These are phyloP conservation scores for Notothenia coriiceps DNA, from an alignment of 2,113 vertebrate genomes.

Conservation along the genomic window DNA sequence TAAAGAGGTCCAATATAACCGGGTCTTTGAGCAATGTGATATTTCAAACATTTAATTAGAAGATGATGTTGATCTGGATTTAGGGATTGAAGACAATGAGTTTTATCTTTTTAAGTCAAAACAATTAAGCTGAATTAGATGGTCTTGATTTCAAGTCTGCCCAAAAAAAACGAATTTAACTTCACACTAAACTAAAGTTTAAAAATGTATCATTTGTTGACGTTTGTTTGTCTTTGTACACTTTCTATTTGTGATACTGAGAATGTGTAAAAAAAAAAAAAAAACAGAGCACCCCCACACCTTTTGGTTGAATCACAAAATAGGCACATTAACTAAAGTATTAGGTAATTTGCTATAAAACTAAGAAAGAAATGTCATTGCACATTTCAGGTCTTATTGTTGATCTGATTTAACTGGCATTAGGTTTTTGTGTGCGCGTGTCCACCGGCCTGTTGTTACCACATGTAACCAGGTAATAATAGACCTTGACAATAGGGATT, in stretches of 20 bases:
- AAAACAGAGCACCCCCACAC: neutral
- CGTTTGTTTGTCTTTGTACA: neutral
- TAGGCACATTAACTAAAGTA: neutral
- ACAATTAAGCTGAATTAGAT: conserved; percentile 16
- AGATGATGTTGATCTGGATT: conserved; percentile 32
- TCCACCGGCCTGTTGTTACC: conserved; percentile 48
- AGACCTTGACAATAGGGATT: conserved; percentile 74
- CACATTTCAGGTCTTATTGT: conserved; percentile 23
- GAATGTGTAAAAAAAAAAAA: neutral
- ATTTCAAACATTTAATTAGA: conserved; percentile 46
- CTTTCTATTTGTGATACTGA: neutral
- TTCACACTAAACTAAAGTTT: neutral
- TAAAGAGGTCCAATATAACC: conserved; percentile 21
- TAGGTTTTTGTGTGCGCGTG: conserved; percentile 15
- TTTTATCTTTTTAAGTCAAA: neutral
- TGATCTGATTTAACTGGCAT: conserved; percentile 50
- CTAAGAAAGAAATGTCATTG: neutral
- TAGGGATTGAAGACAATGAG: neutral
- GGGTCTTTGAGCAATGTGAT: neutral
- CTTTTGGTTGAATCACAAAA: neutral
- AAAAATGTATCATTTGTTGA: neutral
- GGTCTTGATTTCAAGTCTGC: neutral
- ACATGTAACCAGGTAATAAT: conserved; percentile 70
- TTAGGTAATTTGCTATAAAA: neutral
- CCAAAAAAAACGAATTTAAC: neutral